Evolutionary conservation across 2,113 vertebrate genomes (phyloP).

Genomic region (Protobothrops mucrosquamatus): DNA sequence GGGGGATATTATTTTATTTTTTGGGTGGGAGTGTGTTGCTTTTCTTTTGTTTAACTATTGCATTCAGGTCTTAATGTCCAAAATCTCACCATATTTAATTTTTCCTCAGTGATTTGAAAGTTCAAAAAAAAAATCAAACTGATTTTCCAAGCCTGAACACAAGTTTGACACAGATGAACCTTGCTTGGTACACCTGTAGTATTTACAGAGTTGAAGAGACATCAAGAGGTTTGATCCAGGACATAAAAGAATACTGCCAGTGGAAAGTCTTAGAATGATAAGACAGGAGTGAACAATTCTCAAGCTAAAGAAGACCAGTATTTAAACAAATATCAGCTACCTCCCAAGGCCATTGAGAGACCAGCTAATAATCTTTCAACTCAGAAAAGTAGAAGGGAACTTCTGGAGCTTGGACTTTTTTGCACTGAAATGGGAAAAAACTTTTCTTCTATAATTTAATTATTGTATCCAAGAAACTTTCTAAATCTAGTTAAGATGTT

Average conservation of each 20-base stretch:
- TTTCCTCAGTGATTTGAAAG: neutral
- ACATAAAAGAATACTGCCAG: neutral
- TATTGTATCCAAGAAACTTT: neutral
- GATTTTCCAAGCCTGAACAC: neutral
- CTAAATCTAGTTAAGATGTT: neutral
- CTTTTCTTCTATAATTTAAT: neutral
- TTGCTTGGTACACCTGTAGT: neutral
- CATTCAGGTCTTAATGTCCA: neutral
- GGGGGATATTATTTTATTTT: neutral
- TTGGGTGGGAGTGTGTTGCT: neutral
- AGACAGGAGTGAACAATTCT: neutral
- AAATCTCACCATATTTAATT: neutral
- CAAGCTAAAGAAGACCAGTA: neutral
- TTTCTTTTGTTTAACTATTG: neutral
- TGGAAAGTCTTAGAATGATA: neutral
- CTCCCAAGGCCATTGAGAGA: neutral
- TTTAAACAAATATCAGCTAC: neutral
- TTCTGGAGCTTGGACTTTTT: neutral
- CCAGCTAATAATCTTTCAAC: neutral
- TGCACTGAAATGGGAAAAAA: neutral
- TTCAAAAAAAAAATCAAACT: neutral
- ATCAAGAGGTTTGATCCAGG: neutral
- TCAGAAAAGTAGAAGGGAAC: neutral
- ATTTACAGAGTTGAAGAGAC: neutral
- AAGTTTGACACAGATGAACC: neutral